Evolutionary conservation across 2,113 vertebrate genomes (phyloP).

Genomic region (Eulemur rufifrons): DNA sequence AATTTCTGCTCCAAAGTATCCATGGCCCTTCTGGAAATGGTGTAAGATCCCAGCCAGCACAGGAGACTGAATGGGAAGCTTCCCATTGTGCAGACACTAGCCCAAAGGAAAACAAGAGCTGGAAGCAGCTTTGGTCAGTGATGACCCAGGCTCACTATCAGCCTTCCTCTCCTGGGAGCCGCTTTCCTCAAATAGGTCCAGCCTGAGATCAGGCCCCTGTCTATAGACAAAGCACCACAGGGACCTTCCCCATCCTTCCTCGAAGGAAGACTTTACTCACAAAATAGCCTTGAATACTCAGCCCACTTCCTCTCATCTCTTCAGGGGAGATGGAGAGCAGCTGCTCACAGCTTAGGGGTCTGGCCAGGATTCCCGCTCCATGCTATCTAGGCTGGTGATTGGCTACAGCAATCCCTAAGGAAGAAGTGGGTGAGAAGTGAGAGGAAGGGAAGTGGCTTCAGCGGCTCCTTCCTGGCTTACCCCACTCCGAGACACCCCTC

Average conservation of each 20-base stretch:
- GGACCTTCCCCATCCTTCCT: slow-evolving; percentile 52
- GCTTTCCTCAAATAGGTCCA: slow-evolving; percentile 42
- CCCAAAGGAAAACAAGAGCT: slow-evolving; percentile 30
- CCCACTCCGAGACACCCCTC: background rate
- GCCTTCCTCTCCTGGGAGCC: slow-evolving; percentile 34
- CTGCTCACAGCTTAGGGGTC: slow-evolving; percentile 40
- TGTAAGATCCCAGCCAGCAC: background rate
- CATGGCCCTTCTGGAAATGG: background rate
- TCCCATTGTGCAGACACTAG: background rate
- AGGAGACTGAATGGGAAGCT: slow-evolving; percentile 8
- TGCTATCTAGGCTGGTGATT: background rate
- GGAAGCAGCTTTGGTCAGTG: background rate
- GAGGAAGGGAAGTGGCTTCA: slow-evolving; percentile 42
- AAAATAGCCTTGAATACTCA: slow-evolving; percentile 50
- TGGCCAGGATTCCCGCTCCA: background rate
- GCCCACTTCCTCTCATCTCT: slow-evolving; percentile 52
- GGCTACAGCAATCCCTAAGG: background rate
- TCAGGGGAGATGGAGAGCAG: slow-evolving; percentile 45
- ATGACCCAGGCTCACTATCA: slow-evolving; percentile 13
- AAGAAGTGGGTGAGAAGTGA: slow-evolving; percentile 43
- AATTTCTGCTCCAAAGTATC: background rate
- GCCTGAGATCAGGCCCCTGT: slow-evolving; percentile 31
- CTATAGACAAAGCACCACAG: background rate
- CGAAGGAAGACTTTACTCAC: slow-evolving; percentile 57
- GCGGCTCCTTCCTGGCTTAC: slow-evolving; percentile 37